Evolutionary conservation across 2,113 vertebrate genomes (phyloP).

Genomic region (Hippoglossus stenolepis): DNA sequence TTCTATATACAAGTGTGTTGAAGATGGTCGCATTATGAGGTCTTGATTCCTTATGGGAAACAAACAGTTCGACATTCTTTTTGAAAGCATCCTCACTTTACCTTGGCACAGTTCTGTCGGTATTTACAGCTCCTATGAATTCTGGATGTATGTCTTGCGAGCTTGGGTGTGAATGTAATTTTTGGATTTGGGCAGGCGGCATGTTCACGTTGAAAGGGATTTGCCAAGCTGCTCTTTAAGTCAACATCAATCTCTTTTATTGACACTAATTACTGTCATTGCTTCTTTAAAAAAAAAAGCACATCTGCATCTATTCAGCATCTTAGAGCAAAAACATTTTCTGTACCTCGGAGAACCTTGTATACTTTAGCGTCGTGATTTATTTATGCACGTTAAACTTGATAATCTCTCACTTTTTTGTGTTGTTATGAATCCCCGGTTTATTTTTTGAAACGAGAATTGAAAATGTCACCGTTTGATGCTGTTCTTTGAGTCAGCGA

Average conservation of each 20-base stretch:
- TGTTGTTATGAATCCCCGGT: background rate
- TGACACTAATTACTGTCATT: background rate
- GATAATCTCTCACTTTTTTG: background rate
- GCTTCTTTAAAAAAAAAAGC: background rate
- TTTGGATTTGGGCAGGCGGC: background rate
- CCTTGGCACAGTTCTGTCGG: too few relatives aligned
- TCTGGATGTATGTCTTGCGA: background rate
- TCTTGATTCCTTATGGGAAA: too few relatives aligned
- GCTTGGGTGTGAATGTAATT: background rate
- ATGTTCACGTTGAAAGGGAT: background rate
- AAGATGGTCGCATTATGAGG: too few relatives aligned
- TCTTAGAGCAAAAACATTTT: background rate
- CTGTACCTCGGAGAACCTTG: too few relatives aligned
- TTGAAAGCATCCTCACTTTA: too few relatives aligned
- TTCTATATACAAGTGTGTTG: too few relatives aligned
- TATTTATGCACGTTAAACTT: background rate
- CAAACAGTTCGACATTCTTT: too few relatives aligned
- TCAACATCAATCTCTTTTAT: background rate
- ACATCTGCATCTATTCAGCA: background rate
- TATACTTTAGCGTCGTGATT: background rate
- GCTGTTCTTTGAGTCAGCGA: conserved; percentile 56
- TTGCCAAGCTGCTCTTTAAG: background rate
- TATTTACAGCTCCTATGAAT: background rate
- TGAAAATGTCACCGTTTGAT: conserved; percentile 18
- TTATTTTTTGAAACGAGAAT: background rate